Conservation (phyloP, 2,888 invertebrate species). For the Synanthedon andrenaeformis region DNA sequence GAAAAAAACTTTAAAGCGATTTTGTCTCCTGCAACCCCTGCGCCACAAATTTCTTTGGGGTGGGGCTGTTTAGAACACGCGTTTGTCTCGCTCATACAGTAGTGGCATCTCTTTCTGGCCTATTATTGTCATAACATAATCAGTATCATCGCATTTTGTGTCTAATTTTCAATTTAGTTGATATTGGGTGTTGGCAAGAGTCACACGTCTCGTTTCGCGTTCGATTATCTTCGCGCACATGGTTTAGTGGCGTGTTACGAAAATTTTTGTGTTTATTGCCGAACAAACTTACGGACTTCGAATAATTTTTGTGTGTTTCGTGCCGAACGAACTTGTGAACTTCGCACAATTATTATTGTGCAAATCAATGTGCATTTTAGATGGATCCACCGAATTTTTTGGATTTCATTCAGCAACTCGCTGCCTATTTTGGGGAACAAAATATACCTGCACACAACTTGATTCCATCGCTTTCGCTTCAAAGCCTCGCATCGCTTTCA, state of each 20-base stretch:
- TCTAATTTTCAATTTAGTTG: constrained; percentile 70
- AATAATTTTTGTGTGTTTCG: too few relatives aligned
- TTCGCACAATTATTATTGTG: background rate
- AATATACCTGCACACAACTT: too few relatives aligned
- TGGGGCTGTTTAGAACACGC: constrained; percentile 49
- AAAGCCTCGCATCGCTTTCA: too few relatives aligned
- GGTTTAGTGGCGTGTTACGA: constrained; percentile 33
- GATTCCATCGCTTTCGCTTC: too few relatives aligned
- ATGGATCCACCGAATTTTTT: too few relatives aligned
- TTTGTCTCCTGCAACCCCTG: constrained; percentile 67
- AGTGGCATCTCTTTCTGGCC: constrained; percentile 52
- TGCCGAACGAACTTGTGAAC: constrained; percentile 8
- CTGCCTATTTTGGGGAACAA: too few relatives aligned
- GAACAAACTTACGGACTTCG: constrained; percentile 10
- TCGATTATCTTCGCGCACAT: constrained; percentile 43
- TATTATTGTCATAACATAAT: constrained; percentile 70
- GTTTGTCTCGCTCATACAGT: constrained; percentile 35
- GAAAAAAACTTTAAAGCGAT: constrained; percentile 52
- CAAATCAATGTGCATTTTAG: too few relatives aligned
- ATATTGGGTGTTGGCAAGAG: constrained; percentile 66
- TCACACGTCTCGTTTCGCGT: constrained; percentile 57
- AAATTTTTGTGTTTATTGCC: too few relatives aligned
- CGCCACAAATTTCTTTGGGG: constrained; percentile 52
- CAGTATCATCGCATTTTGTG: constrained; percentile 67
- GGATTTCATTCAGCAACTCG: too few relatives aligned